These are phyloP conservation scores for Epiblema foenella DNA, from an alignment of 2,888 invertebrate species.

Conservation along the genomic window DNA sequence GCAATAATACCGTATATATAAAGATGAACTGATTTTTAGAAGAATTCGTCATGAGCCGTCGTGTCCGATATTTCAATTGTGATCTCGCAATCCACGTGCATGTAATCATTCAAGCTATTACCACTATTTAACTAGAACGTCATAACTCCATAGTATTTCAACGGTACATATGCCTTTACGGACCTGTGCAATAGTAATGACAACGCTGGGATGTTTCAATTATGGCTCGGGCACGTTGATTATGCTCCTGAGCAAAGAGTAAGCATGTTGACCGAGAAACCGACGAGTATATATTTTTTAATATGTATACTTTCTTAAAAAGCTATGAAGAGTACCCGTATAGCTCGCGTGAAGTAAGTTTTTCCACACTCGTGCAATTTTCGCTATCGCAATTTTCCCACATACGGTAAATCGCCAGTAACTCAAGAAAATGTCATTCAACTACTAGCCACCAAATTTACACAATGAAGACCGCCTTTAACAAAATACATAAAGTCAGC, in stretches of 20 bases:
- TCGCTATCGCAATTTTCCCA: too few species aligned
- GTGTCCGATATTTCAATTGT: neutral
- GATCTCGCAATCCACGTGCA: constrained; percentile 14
- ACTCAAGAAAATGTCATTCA: too few species aligned
- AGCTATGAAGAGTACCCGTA: too few species aligned
- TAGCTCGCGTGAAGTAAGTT: too few species aligned
- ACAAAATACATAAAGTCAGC: too few species aligned
- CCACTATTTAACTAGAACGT: neutral
- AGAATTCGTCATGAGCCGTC: neutral
- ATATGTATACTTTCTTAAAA: neutral
- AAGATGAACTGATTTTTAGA: too few species aligned
- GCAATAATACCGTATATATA: too few species aligned
- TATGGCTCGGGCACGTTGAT: constrained; percentile 19
- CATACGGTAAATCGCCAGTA: too few species aligned
- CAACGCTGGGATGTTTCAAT: constrained; percentile 32
- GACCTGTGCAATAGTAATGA: neutral
- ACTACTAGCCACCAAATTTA: too few species aligned
- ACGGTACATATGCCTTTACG: neutral
- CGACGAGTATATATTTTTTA: neutral
- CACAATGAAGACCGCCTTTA: too few species aligned
- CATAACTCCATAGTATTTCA: neutral
- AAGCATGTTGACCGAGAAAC: neutral
- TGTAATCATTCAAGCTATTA: constrained; percentile 12
- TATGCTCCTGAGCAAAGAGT: constrained; percentile 29
- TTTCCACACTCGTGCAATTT: too few species aligned